Evolutionary conservation across 2,888 invertebrate genomes (phyloP).

Genomic region (Gibbula magus): DNA sequence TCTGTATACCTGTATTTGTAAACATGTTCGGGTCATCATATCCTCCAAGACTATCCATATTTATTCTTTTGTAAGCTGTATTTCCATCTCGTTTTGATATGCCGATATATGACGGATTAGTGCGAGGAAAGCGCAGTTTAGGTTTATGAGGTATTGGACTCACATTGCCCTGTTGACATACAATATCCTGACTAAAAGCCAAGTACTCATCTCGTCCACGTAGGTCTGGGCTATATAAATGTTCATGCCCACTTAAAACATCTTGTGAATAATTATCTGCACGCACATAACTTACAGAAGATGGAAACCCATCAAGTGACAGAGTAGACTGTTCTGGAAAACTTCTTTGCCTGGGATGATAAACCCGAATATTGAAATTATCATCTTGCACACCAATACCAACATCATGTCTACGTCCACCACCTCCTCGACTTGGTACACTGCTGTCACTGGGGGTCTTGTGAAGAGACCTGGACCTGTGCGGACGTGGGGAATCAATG

Average conservation of each 20-base stretch:
- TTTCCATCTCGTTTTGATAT: conserved; percentile 60
- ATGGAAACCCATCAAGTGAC: conserved; percentile 40
- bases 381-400: conserved; percentile 17
- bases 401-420: conserved; percentile 45
- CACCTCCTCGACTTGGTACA: conserved; percentile 28
- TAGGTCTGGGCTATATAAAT: conserved; percentile 49
- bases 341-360: conserved; percentile 46
- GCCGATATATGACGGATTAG: conserved; percentile 73
- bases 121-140: conserved; percentile 73
- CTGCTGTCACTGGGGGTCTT: conserved; percentile 36
- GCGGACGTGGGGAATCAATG: conserved; percentile 63
- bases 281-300: conserved; percentile 42
- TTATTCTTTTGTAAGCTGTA: conserved; percentile 64
- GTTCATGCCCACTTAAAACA: conserved; percentile 40
- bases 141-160: conserved; percentile 64
- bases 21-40: conserved; percentile 47
- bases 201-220: conserved; percentile 56
- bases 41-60: conserved; percentile 52
- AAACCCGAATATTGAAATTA: conserved; percentile 15
- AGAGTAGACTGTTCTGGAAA: conserved; percentile 40
- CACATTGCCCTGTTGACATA: conserved; percentile 60
- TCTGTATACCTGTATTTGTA: conserved; percentile 56
- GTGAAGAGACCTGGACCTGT: conserved; percentile 43
- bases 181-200: conserved; percentile 69
- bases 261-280: conserved; percentile 42